Percentiles rank a stretch among this genome's conserved stretches.
phyloP scores from a whole-genome alignment of 1,140 invertebrate species.

The Hyposmocoma kahamanoa region DNA sequence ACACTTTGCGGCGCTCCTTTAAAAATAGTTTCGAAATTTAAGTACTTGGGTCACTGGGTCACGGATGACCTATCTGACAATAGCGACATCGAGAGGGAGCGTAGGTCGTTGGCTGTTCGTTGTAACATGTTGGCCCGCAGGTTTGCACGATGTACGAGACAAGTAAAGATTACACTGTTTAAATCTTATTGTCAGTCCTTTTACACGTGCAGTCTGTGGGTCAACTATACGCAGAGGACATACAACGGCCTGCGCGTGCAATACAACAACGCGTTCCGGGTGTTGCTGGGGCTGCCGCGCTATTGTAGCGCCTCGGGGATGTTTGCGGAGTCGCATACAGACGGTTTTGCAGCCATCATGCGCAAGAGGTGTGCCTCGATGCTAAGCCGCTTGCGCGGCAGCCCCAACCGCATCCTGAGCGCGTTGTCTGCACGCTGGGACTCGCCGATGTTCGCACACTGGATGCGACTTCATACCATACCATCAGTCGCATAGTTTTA shows the following conservation, averaged over 20 bases:
- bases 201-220: conserved; percentile 9
- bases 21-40: not conserved
- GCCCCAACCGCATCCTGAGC: conserved; percentile 4
- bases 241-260: conserved; percentile 8
- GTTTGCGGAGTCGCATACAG: not conserved
- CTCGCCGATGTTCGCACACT: conserved; percentile 3
- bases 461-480: conserved; percentile 3
- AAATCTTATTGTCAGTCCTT: conserved; percentile 9
- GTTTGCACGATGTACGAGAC: conserved; percentile 5
- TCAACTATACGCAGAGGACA: conserved; percentile 4
- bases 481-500: too few relatives aligned
- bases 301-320: not conserved
- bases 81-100: not conserved
- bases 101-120: conserved; percentile 7
- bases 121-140: conserved; percentile 11
- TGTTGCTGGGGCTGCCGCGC: not conserved
- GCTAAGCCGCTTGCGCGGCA: not conserved
- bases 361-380: conserved; percentile 3
- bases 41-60: conserved; percentile 10
- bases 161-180: conserved; percentile 5
- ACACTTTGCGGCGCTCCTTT: not conserved
- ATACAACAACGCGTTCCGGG: conserved; percentile 6
- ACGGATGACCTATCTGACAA: not conserved
- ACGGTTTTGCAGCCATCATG: conserved; percentile 1
- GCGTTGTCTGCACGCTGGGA: conserved; percentile 3